Base-by-base conservation (phyloP, 2,797 vertebrate species). In the Sylvia borin region DNA sequence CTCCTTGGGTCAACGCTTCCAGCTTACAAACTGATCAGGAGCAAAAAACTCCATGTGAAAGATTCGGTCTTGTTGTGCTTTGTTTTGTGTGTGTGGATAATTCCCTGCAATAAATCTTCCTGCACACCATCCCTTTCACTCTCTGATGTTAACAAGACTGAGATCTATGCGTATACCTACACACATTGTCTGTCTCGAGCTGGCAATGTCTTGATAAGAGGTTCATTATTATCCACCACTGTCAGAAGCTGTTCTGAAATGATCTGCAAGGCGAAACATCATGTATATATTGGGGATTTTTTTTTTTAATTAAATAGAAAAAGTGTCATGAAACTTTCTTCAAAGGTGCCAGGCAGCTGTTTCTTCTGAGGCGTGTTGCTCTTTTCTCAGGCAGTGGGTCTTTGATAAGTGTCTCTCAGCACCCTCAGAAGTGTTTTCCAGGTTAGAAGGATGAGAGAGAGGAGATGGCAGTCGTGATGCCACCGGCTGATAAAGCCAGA, bases 401-500 rank as follows among this genome's bases (percentile, higher is more conserved):
- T 94, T 97, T 95, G 91, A 92, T 95, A 93, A 88, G 61, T 67
- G 81, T 81, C 70, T 75, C 90, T 90, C 58, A 51, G 73, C 85
- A 90, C 36, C 90, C 90, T 97, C 79, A 66, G 94, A 97, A 97
- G 88, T 89, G 72, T 77, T 96, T 97, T 93, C 92, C 74, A 92
- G 84, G 95, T 94, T 96, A 88, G 78, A 43, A 73, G 94, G 90
- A 96, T 93, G 90, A 95, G 89, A 95, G 90, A 74, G 87, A 74
- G 90, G 70, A 76, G 88, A 96, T 94, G 93, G 90, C 84, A 96
- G 94, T 43, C 7, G 3, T 32, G 92, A 97, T 97, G 91, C 91
- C 93, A 93, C 90, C 3, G 43, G 93, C 94, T 96, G 85, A 95
- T 97, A 97, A 95, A 97, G 92, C 67, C 92, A 97, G 96, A 95